Conservation (phyloP, 1,140 invertebrate genomes). For the Aphelinus certus region DNA sequence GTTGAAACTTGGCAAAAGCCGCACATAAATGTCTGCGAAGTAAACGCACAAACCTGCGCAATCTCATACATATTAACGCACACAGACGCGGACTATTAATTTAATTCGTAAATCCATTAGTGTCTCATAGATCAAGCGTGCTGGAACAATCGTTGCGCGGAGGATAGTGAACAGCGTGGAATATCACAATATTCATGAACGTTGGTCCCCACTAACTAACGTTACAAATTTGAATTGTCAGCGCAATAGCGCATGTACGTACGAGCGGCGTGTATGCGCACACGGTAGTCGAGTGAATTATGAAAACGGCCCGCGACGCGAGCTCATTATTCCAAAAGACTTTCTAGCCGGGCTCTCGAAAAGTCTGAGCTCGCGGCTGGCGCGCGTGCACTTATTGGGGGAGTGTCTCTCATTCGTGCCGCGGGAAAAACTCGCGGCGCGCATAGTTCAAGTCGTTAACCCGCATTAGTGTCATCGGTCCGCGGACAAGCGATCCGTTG, state of each 20-base stretch:
- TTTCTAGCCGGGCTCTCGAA: background rate
- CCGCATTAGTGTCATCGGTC: constrained; percentile 47
- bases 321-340: constrained; percentile 24
- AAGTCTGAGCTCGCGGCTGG: background rate
- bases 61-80: background rate
- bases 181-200: background rate
- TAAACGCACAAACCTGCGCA: background rate
- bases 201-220: constrained; percentile 8
- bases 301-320: constrained; percentile 2
- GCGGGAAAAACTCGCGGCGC: constrained; percentile 42
- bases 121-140: background rate
- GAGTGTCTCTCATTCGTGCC: constrained; percentile 6
- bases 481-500: constrained; percentile 49
- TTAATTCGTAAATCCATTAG: constrained; percentile 10
- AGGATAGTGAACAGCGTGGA: background rate
- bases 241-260: background rate
- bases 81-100: background rate
- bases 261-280: background rate
- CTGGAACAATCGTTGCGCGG: constrained; percentile 4
- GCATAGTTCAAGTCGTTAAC: constrained; percentile 45
- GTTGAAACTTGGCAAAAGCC: too few relatives aligned
- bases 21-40: background rate
- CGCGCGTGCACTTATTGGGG: background rate
- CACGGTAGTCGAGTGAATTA: background rate
- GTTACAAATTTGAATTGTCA: constrained; percentile 21